Conservation (phyloP, 2,888 invertebrate species). For the Leptinotarsa haldemani region DNA sequence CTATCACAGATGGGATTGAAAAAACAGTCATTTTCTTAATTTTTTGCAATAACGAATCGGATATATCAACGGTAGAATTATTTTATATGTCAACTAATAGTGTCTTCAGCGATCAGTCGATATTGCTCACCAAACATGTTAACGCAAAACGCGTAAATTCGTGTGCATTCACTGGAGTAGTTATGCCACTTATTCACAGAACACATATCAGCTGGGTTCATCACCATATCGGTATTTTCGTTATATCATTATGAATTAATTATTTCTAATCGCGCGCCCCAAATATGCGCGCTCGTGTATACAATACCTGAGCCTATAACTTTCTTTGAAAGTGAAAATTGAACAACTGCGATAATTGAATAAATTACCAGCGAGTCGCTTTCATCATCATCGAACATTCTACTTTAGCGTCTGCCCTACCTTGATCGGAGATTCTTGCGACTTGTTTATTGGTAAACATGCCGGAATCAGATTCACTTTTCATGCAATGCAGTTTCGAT, state of each 20-base stretch:
- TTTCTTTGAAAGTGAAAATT: slow-evolving; percentile 26
- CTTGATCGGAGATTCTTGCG: slow-evolving; percentile 34
- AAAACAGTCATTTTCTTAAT: no score
- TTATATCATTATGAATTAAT: slow-evolving; percentile 9
- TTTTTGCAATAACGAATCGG: no score
- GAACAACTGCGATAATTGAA: slow-evolving; percentile 22
- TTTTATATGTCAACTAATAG: no score
- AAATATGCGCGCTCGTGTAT: not conserved
- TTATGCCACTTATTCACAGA: not conserved
- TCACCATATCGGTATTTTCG: slow-evolving; percentile 5
- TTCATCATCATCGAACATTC: slow-evolving; percentile 27
- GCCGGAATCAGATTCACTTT: slow-evolving; percentile 44
- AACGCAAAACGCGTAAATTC: no score
- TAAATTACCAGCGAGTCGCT: slow-evolving; percentile 10
- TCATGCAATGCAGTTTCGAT: slow-evolving; percentile 41
- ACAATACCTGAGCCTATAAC: not conserved
- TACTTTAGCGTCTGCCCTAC: slow-evolving; percentile 38
- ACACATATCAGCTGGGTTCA: not conserved
- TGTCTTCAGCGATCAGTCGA: no score
- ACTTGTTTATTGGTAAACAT: slow-evolving; percentile 34
- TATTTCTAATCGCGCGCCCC: slow-evolving; percentile 6
- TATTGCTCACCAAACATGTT: no score
- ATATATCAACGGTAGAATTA: no score
- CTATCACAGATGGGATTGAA: no score
- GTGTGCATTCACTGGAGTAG: not conserved